Evolutionary conservation across 2,888 invertebrate genomes (phyloP).

Genomic region (Hirudinaria manillensis): DNA sequence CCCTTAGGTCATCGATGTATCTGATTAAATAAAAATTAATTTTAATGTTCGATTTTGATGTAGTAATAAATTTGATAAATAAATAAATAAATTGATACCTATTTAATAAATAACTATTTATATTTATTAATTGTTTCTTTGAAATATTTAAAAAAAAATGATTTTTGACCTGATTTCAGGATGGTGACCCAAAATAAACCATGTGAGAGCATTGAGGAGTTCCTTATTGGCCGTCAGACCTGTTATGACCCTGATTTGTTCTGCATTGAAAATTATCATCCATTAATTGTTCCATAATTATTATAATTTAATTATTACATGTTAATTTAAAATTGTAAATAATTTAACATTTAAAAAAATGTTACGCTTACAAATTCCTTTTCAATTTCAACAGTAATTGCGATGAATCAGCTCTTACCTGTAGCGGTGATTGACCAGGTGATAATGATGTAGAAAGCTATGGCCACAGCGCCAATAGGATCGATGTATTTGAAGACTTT

Average conservation of each 20-base stretch:
- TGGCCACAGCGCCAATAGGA: slow-evolving; percentile 56
- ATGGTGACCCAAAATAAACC: slow-evolving; percentile 51
- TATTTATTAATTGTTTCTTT: neutral
- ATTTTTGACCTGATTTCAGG: slow-evolving; percentile 40
- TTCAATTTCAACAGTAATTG: too few relatives aligned
- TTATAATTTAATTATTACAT: too few relatives aligned
- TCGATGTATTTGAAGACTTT: slow-evolving; percentile 52
- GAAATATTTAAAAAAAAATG: too few relatives aligned
- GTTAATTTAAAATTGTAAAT: too few relatives aligned
- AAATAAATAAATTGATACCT: neutral
- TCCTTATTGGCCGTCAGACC: slow-evolving; percentile 49
- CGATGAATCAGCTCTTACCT: slow-evolving; percentile 44
- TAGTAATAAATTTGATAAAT: too few relatives aligned
- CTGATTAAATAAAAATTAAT: too few relatives aligned
- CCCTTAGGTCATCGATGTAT: slow-evolving; percentile 56
- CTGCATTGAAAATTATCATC: slow-evolving; percentile 41
- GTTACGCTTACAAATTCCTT: too few relatives aligned
- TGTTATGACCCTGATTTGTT: slow-evolving; percentile 50
- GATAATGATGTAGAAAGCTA: slow-evolving; percentile 54
- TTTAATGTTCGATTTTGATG: too few relatives aligned
- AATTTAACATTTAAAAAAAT: too few relatives aligned
- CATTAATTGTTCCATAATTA: neutral
- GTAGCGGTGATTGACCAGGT: slow-evolving; percentile 55
- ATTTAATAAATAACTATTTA: neutral
- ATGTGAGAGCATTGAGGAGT: slow-evolving; percentile 51